Base-by-base conservation (phyloP, 92 coral and sea anemone genomes). In the Galaxea fascicularis region DNA sequence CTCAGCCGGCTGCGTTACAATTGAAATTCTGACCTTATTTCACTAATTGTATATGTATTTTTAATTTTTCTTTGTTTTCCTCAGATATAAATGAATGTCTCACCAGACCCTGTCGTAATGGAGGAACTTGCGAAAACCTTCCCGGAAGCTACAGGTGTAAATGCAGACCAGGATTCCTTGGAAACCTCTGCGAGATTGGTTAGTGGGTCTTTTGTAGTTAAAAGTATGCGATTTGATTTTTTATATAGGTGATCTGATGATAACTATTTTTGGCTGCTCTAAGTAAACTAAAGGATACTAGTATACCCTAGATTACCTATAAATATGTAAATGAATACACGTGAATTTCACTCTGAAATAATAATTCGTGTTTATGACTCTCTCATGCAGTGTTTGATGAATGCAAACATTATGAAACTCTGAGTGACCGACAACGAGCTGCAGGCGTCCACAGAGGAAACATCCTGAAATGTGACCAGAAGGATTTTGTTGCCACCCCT, bases 11-110 rank as follows among this genome's bases (percentile, higher is more conserved):
- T 46, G 11, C 51, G 7, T 46, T 49, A 15, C 17, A 49, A 49
- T 10, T 1, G 10, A 49, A 4, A 10, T 49, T 9, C 41, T 10
- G 17, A 59, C 17, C 27, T 41, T 2, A 47, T 16, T 16, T 4
- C 62, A 56, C 3, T 20, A n/a, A 18, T 4, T n/a, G 56, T 16
- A 24, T 29, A n/a, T 57, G 47, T 35, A 35, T 35, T 35, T n/a
- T n/a, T 35, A 6, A 35, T 35, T 35, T 35, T 35, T 35, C 41
- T 35, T 22, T 44, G 30, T 35, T 17, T 15, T 29, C 24, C 46
- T 17, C 67, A 92, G 95, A 92, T 85, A 49, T 86, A 6, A 24
- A 93, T 69, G 95, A 93, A 73, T 92, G 95, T 25, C 54, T 41
- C 9, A 78, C 79, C 0, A 65, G 58, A 13, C 93, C 89, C 56